Evolutionary conservation across 1,140 invertebrate genomes (phyloP), one percentile per base, ranked within the genome.

Genomic region (Drosophila santomea): DNA sequence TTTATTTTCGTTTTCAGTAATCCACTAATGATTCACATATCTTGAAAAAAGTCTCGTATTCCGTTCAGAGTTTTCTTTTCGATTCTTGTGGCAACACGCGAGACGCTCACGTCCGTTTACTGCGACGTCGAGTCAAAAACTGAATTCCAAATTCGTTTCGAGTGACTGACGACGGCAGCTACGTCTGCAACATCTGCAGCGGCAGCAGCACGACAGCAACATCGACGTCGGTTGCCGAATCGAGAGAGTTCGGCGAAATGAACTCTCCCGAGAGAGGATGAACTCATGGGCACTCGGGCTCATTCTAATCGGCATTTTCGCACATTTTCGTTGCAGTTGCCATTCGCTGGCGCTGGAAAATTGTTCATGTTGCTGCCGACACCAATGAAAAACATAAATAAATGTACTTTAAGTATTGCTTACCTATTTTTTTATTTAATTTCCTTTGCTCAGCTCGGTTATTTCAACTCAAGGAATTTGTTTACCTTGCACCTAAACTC

Each of bases 81-180:
- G 66, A 58, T 59, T 55, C 45, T 38, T 54, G 23, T 28, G 74
- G 59, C 39, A 61, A 63, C 52, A 68, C 80, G 76, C 83, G 72
- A 89, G 66, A 67, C 63, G 52, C 64, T 80, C 84, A 89, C 84
- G 77, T 89, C 84, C 63, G 64, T 62, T 69, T n/a, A 64, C 69
- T 66, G 61, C 67, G 77, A 78, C 85, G 55, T 54, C 80, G 77
- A 80, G 69, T 84, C 74, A 76, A 72, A 84, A 89, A 84, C 85
- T 88, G 83, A 88, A 80, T 59, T 62, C 77, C 48, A 78, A 80
- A 58, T 44, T 63, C 38, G 44, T 45, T 79, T 62, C 68, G 54
- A 75, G 77, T 44, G 28, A 11, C 47, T 25, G 39, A 52, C 43
- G 54, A 17, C 41, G 55, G 56, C 47, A 38, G 52, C 43, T 54